Evolutionary conservation across 1,140 invertebrate species (phyloP).

Genomic region (Pentalonia nigronervosa): DNA sequence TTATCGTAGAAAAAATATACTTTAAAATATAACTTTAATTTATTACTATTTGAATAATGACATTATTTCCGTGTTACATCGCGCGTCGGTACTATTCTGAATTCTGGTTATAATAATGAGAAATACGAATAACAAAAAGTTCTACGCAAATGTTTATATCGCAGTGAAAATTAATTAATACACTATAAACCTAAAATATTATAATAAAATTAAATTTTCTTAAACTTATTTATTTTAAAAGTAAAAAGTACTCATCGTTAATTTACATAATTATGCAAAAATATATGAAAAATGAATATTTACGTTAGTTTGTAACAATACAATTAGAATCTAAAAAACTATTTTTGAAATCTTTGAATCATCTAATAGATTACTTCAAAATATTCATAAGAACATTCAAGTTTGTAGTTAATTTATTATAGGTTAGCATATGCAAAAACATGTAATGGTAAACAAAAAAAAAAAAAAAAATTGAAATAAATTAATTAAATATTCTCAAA

Average conservation of each 20-base stretch:
- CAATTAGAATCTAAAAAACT: neutral
- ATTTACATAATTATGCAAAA: slow-evolving; percentile 8
- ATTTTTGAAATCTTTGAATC: neutral
- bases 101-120: neutral
- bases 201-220: neutral
- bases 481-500: no score
- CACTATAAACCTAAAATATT: neutral
- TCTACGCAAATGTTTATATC: neutral
- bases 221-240: neutral
- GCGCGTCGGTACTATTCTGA: neutral
- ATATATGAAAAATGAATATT: neutral
- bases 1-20: no score
- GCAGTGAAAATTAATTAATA: neutral
- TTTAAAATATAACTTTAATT: no score
- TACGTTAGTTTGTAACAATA: neutral
- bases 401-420: no score
- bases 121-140: neutral
- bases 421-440: no score
- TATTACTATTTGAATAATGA: neutral
- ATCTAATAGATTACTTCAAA: neutral
- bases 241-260: neutral
- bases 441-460: no score
- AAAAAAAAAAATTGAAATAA: no score
- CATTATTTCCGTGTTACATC: neutral
- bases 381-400: neutral